phyloP scores from a whole-genome alignment of 2,888 invertebrate species.

The Cepaea hortensis region DNA sequence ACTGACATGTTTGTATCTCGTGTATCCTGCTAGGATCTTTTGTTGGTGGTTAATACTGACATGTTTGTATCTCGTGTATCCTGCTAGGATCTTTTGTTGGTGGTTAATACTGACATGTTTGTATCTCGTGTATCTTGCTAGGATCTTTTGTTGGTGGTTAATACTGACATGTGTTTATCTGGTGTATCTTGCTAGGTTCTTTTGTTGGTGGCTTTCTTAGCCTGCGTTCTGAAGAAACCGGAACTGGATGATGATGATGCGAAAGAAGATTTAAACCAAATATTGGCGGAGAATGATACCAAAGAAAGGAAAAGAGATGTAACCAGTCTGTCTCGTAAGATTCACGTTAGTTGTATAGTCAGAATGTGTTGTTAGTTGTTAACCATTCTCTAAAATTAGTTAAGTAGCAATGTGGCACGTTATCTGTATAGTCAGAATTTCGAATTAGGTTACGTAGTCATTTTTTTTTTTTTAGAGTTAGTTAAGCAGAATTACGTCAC shows the following conservation, averaged over 20 bases:
- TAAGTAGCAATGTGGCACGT: not conserved
- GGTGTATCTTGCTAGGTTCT: slow-evolving; percentile 64
- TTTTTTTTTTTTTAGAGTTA: too few relatives aligned
- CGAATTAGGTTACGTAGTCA: too few relatives aligned
- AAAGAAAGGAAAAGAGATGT: slow-evolving; percentile 34
- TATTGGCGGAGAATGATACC: slow-evolving; percentile 50
- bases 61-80: not conserved
- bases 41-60: too few relatives aligned
- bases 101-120: too few relatives aligned
- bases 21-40: too few relatives aligned
- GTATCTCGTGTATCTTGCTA: too few relatives aligned
- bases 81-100: slow-evolving; percentile 58
- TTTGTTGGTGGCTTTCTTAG: slow-evolving; percentile 73
- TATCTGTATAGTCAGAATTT: too few relatives aligned
- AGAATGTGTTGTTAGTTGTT: too few relatives aligned
- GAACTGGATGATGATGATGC: slow-evolving; percentile 73
- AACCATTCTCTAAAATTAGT: not conserved
- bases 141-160: too few relatives aligned
- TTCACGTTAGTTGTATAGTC: not conserved
- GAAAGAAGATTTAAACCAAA: slow-evolving; percentile 66
- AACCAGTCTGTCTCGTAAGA: slow-evolving; percentile 52
- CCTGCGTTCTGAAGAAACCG: slow-evolving; percentile 74
- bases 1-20: too few relatives aligned
- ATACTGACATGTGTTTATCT: too few relatives aligned
- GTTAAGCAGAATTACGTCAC: too few relatives aligned